Conservation (phyloP, 2,113 vertebrate genomes). For the Ardeotis arabs region DNA sequence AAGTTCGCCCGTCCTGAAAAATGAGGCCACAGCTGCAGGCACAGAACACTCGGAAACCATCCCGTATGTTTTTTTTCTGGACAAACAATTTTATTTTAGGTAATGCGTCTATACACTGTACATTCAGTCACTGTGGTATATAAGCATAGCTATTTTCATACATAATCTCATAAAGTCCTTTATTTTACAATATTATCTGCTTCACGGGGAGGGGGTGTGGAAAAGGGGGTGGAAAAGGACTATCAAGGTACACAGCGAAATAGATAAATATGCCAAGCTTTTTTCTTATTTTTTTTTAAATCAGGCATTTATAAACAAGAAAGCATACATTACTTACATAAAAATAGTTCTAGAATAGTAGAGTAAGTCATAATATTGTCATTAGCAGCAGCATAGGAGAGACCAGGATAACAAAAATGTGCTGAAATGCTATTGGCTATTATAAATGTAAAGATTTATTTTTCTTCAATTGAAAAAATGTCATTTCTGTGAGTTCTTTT, state of each 20-base stretch:
- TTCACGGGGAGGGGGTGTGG: constrained; percentile 63
- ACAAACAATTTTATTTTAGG: constrained; percentile 96
- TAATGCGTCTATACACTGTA: constrained; percentile 98
- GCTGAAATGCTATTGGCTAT: constrained; percentile 74
- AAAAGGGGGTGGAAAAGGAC: constrained; percentile 69
- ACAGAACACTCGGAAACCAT: neutral
- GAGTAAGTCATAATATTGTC: constrained; percentile 86
- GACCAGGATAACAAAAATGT: constrained; percentile 77
- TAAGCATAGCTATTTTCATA: constrained; percentile 95
- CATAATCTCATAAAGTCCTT: constrained; percentile 93
- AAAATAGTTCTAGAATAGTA: constrained; percentile 94
- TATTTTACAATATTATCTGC: constrained; percentile 90
- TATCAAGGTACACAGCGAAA: constrained; percentile 78
- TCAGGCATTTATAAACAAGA: constrained; percentile 94
- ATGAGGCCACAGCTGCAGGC: neutral
- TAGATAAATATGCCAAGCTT: constrained; percentile 88
- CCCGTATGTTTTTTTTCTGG: constrained; percentile 67
- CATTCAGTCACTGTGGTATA: constrained; percentile 95
- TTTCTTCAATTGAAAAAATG: constrained; percentile 71
- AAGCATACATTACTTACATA: constrained; percentile 95
- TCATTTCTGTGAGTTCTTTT: constrained; percentile 65
- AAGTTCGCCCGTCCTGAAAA: neutral
- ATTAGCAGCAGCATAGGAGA: constrained; percentile 92
- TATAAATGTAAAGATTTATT: constrained; percentile 64
- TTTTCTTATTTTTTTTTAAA: constrained; percentile 84